phyloP scores from a whole-genome alignment of 2,113 vertebrate species.

The Malurus cyaneus region DNA sequence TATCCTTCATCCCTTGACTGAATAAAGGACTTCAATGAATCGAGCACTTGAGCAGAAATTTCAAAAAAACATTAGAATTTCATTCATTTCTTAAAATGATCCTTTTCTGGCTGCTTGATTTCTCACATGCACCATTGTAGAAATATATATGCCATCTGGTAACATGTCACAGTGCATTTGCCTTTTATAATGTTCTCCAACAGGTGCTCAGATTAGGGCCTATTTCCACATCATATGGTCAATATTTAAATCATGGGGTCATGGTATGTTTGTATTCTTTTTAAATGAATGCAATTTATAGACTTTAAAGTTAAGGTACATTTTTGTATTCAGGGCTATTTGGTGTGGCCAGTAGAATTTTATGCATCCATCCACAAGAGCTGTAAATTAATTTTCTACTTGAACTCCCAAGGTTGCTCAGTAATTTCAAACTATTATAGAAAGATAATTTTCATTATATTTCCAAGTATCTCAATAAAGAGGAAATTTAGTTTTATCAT shows the following conservation, averaged over 20 bases:
- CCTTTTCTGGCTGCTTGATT: neutral
- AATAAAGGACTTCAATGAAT: neutral
- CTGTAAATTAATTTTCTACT: constrained; percentile 58
- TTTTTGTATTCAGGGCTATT: constrained; percentile 4
- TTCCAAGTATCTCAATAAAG: neutral
- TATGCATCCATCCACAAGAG: neutral
- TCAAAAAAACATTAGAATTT: neutral
- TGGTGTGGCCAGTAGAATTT: constrained; percentile 8
- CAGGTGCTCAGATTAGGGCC: neutral
- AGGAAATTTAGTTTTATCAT: neutral
- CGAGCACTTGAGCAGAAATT: neutral
- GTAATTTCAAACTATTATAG: constrained; percentile 39
- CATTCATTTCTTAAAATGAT: neutral
- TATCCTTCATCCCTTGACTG: neutral
- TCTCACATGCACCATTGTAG: neutral
- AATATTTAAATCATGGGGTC: neutral
- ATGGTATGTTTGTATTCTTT: neutral
- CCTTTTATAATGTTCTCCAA: neutral
- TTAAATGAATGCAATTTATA: neutral
- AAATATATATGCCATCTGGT: neutral
- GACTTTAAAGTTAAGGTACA: neutral
- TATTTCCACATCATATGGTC: neutral
- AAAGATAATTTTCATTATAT: constrained; percentile 27
- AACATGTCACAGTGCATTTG: neutral
- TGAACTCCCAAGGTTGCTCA: constrained; percentile 38